A percentile compares a stretch with the other conserved stretches of the same genome.
Conservation (phyloP, 2,797 vertebrate species). For the Ptychobarbus kaznakovi region DNA sequence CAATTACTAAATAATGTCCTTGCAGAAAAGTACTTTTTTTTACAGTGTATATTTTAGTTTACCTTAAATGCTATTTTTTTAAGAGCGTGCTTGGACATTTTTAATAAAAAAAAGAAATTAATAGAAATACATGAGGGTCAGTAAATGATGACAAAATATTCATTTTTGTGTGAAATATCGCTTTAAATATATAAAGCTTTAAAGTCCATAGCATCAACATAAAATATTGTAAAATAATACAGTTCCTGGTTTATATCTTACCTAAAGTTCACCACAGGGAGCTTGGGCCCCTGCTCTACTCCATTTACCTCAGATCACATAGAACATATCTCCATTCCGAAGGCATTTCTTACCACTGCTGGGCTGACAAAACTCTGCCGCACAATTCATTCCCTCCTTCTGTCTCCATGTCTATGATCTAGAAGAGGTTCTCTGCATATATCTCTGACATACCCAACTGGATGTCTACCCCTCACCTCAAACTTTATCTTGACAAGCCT, state of each 20-base stretch:
- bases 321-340: conserved; percentile 1
- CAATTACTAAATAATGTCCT: not conserved
- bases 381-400: conserved; percentile 24
- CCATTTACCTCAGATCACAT: conserved; percentile 21
- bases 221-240: not conserved
- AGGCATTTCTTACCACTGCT: conserved; percentile 21
- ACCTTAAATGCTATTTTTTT: too few species aligned
- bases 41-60: not conserved
- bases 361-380: conserved; percentile 3
- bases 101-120: not conserved
- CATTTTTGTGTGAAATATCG: not conserved
- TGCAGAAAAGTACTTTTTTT: not conserved
- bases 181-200: not conserved
- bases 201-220: not conserved
- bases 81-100: too few species aligned
- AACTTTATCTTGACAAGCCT: conserved; percentile 26
- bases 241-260: not conserved
- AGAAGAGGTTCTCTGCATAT: conserved; percentile 33
- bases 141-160: not conserved
- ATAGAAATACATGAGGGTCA: not conserved
- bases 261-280: not conserved
- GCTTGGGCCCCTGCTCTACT: not conserved
- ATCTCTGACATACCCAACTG: conserved; percentile 26
- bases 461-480: not conserved
- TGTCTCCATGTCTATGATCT: conserved; percentile 24